These are phyloP conservation scores for Tenthredo livida DNA, from an alignment of 2,888 invertebrate genomes.

Conservation along the genomic window DNA sequence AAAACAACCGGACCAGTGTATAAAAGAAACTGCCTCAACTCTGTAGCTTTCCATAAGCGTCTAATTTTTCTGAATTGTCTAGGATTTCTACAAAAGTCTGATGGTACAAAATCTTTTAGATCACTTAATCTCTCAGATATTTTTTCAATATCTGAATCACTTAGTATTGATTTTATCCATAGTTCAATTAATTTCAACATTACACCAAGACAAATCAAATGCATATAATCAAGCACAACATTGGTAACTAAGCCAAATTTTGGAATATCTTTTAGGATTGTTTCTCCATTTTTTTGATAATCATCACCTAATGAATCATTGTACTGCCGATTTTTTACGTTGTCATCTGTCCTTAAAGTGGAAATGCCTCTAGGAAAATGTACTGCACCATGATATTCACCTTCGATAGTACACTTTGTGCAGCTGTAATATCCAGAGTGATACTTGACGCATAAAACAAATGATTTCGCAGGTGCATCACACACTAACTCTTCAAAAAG, in stretches of 20 bases:
- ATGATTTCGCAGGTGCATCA: conserved; percentile 31
- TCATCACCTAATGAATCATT: conserved; percentile 19
- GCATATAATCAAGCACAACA: conserved; percentile 19
- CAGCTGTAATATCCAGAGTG: conserved; percentile 30
- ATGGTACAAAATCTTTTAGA: conserved; percentile 24
- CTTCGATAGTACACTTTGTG: conserved; percentile 28
- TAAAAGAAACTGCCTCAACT: conserved; percentile 17
- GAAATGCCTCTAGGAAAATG: conserved; percentile 12
- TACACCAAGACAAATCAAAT: conserved; percentile 7
- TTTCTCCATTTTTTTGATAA: conserved; percentile 9
- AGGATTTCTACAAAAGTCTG: conserved; percentile 31
- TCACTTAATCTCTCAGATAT: conserved; percentile 22
- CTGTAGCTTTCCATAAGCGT: conserved; percentile 33
- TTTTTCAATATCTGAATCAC: conserved; percentile 15
- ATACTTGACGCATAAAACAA: conserved; percentile 28
- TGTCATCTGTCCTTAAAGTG: conserved; percentile 15
- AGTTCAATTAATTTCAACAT: conserved; percentile 8
- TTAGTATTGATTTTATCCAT: conserved; percentile 2
- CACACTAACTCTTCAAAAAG: conserved; percentile 19
- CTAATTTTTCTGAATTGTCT: conserved; percentile 29
- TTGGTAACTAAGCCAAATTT: conserved; percentile 23
- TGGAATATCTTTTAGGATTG: conserved; percentile 23
- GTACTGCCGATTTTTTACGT: conserved; percentile 8
- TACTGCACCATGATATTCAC: conserved; percentile 8
- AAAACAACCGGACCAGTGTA: too few species aligned